A percentile compares a stretch with the other conserved stretches of the same genome.
Conservation (phyloP, 2,797 vertebrate genomes). For the Falco naumanni region DNA sequence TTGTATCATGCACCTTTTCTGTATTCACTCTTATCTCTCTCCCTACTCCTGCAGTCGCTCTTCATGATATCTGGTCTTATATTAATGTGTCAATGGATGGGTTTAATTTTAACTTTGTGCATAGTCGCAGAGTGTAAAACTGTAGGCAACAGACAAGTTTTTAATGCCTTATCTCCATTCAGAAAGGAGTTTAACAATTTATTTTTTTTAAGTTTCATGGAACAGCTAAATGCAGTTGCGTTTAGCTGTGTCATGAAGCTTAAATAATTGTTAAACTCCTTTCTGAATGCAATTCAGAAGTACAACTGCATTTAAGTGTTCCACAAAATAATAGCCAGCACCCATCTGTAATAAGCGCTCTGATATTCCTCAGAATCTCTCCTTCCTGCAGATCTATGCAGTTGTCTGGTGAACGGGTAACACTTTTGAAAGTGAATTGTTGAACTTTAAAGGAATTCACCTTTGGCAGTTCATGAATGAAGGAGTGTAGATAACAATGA, state of each 20-base stretch:
- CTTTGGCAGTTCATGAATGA: background rate
- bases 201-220: background rate
- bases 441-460: background rate
- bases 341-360: background rate
- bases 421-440: background rate
- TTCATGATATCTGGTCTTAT: background rate
- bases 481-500: background rate
- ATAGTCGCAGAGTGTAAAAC: background rate
- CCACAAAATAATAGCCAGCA: too few species aligned
- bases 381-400: rapidly evolving
- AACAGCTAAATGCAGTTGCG: background rate
- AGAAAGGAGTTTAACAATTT: background rate
- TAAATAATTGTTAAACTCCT: too few species aligned
- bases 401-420: background rate
- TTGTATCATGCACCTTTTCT: background rate
- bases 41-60: rapidly evolving
- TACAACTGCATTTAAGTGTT: too few species aligned
- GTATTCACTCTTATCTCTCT: rapidly evolving
- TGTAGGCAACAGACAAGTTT: background rate
- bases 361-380: background rate
- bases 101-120: background rate
- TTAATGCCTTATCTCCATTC: background rate
- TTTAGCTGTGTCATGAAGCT: background rate
- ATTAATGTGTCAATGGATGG: rapidly evolving
- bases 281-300: too few species aligned